Evolutionary conservation across 2,113 vertebrate species (phyloP), one percentile per base, ranked within the genome.

Genomic region (Centrocercus urophasianus): DNA sequence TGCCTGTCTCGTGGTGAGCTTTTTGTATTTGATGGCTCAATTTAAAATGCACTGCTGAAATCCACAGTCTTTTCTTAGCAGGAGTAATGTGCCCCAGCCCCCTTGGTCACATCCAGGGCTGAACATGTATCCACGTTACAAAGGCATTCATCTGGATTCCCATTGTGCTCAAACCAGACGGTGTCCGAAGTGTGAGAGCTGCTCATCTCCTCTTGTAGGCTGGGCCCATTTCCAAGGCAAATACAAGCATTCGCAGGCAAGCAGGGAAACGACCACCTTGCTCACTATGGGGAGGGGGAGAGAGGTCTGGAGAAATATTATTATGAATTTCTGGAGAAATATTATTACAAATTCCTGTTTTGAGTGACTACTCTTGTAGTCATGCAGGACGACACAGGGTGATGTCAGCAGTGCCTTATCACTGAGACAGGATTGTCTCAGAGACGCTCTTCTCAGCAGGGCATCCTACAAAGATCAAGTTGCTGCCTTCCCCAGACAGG

Each of bases 211-310:
- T 61, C 64, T 90, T 90, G 50, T 21, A 50, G 73, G 19, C 45
- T 81, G 83, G 92, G 90, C 69, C 38, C 61, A 10, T 75, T 83
- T 92, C 95, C 88, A 93, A 92, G 66, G 48, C 42, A 92, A 94
- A 88, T 43, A 36, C 64, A 65, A 48, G 40, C 19, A 38, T 66
- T 60, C 74, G 61, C 64, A 67, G 93, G 10, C 52, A 61, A 60
- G 61, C 60, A 95, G 70, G 86, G 80, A 78, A 93, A 78, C 8
- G 4, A 81, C 80, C 74, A 76, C 47, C 20, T 92, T 86, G 5
- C 25, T 85, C 38, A 13, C 69, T 75, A 86, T 83, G 57, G 82
- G 92, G 69, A 88, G 61, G 76, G 59, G 54, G 17, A 86, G 32
- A 63, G 64, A 77, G 38, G 38, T 28, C 79, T 93, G 76, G 83